phyloP scores from a whole-genome alignment of 2,888 invertebrate genomes.

The Lagria hirta region DNA sequence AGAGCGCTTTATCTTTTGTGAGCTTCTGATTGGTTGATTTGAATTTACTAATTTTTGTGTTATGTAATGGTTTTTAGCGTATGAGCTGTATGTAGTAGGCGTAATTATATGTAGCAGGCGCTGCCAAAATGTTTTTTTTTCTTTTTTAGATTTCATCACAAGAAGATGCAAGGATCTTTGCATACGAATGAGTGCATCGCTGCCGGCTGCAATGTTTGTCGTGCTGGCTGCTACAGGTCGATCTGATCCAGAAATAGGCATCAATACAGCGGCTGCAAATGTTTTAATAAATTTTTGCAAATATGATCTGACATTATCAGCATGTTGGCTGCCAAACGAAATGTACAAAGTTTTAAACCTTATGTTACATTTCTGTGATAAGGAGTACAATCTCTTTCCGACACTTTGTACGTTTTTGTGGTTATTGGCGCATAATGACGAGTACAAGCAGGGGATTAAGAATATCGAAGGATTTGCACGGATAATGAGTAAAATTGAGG shows the following conservation, averaged over 20 bases:
- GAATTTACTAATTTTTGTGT: too few species aligned
- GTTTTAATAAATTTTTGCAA: conserved; percentile 70
- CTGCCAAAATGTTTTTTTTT: conserved; percentile 5
- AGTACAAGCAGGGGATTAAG: conserved; percentile 52
- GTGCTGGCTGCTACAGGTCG: conserved; percentile 55
- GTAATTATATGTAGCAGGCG: too few species aligned
- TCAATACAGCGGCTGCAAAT: conserved; percentile 58
- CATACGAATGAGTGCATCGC: conserved; percentile 42
- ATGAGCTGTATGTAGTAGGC: too few species aligned
- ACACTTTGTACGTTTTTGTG: conserved; percentile 67
- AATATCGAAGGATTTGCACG: conserved; percentile 40
- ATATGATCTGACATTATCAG: conserved; percentile 61
- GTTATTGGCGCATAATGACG: conserved; percentile 63
- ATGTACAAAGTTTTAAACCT: conserved; percentile 64
- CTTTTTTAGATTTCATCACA: conserved; percentile 52
- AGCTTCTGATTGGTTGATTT: too few species aligned
- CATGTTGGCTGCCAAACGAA: conserved; percentile 63
- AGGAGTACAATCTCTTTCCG: conserved; percentile 65
- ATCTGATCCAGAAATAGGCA: conserved; percentile 63
- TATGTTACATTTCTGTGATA: conserved; percentile 68
- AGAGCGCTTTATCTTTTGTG: too few species aligned
- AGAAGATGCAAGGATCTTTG: conserved; percentile 49
- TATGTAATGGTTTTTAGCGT: neutral
- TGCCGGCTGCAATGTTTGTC: conserved; percentile 51
- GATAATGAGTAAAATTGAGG: conserved; percentile 42